Evolutionary conservation across 2,797 vertebrate species (phyloP), one percentile per base, ranked within the genome.

Genomic region (Arvicola amphibius): DNA sequence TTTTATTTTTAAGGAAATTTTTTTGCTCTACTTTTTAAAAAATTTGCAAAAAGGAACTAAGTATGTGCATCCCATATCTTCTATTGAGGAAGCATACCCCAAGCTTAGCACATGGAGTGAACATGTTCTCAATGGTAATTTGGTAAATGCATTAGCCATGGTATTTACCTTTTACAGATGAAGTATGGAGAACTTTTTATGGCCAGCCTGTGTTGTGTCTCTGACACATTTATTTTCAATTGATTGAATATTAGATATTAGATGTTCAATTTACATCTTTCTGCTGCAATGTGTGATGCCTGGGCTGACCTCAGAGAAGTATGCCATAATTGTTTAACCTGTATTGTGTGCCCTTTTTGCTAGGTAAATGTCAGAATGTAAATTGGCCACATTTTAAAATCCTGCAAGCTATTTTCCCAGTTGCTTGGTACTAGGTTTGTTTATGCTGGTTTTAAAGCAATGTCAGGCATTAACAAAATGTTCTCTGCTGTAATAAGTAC

Each of bases 91-190:
- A 73, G n/a, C 1, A 21, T 7, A 34, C 2, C 3, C 6, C 4
- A 4, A 27, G 51, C 8, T 67, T 56, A 74, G 81, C 53, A 61
- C 51, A 25, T 69, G 48, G 9, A 67, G 19, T 53, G 73, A 95
- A 48, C 11, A 40, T 2, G 2, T 91, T 67, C 65, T 19, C 63
- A 85, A 21, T 1, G 71, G 32, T 9, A 79, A 12, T 86, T 93
- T 25, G 4, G 48, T 61, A 11, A 13, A 81, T 69, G 21, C 4
- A 12, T 67, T 40, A 51, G 6, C 81, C 0, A 0, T 65, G 85
- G 96, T 71, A 73, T 94, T 88, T 95, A 84, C 51, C 71, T 94
- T 79, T 93, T 78, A 87, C 43, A 88, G 32, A 78, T 89, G n/a
- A 69, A 88, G 29, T 19, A 61, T 59, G 71, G 63, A 86, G 63